These are phyloP conservation scores for Colossoma macropomum DNA, from an alignment of 2,113 vertebrate genomes.

Conservation along the genomic window DNA sequence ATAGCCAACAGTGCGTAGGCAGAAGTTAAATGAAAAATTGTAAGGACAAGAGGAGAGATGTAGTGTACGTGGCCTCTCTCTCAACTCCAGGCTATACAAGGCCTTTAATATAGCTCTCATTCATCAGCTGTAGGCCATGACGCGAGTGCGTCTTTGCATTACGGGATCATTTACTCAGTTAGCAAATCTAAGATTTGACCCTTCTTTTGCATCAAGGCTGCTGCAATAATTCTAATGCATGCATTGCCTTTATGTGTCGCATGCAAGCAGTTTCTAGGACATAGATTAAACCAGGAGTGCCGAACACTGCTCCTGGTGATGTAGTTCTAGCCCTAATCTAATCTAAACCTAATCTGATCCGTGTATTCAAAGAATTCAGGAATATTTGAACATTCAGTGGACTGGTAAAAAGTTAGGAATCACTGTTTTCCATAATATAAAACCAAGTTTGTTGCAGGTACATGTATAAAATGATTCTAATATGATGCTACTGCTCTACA, in stretches of 20 bases:
- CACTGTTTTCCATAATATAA: no score
- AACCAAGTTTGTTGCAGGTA: no score
- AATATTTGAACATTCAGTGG: no score
- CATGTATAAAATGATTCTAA: no score
- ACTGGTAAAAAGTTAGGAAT: no score
- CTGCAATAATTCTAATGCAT: neutral
- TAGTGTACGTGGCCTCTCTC: neutral
- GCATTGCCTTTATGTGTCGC: neutral
- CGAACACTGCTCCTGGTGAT: no score
- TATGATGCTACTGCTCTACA: no score
- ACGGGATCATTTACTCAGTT: neutral
- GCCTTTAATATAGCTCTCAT: slow-evolving; percentile 2
- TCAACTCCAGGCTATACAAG: neutral
- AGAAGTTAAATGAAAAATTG: slow-evolving; percentile 13
- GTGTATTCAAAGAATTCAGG: no score
- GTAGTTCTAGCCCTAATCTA: no score
- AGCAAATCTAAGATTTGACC: neutral
- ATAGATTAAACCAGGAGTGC: no score
- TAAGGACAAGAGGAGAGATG: neutral
- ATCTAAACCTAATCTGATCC: no score
- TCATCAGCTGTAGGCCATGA: neutral
- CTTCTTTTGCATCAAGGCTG: neutral
- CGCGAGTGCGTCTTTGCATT: neutral
- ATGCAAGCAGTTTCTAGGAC: no score
- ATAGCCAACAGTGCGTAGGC: slow-evolving; percentile 2